A percentile compares a stretch with the other conserved stretches of the same genome.
These are phyloP conservation scores for Lacanobia oleracea DNA, from an alignment of 2,888 invertebrate genomes.

Conservation along the genomic window DNA sequence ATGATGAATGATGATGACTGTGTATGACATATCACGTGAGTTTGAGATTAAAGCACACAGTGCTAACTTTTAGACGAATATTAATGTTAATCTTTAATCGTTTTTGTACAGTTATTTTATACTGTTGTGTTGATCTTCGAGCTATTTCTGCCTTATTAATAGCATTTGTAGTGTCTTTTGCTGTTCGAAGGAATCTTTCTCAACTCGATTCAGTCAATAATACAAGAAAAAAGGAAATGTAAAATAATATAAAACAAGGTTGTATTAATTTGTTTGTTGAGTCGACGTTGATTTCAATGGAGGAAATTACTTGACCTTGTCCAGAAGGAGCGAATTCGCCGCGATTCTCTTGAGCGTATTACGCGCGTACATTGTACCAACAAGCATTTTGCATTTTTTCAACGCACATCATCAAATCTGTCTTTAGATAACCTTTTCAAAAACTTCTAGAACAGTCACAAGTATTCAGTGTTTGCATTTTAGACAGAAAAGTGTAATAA, in stretches of 20 bases:
- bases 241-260: not conserved
- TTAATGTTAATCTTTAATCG: constrained; percentile 36
- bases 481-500: not conserved
- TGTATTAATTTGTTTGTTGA: not conserved
- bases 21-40: constrained; percentile 54
- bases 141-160: constrained; percentile 10
- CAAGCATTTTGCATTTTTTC: no score
- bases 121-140: constrained; percentile 19
- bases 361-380: no score
- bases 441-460: not conserved
- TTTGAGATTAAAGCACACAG: constrained; percentile 61
- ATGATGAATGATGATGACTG: constrained; percentile 12
- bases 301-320: not conserved
- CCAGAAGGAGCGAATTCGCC: no score
- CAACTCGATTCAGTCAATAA: not conserved
- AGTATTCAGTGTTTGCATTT: not conserved
- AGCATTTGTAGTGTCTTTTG: not conserved
- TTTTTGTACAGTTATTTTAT: constrained; percentile 47
- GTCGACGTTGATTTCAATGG: not conserved
- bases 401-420: no score
- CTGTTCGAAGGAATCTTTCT: not conserved
- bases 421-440: not conserved
- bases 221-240: not conserved
- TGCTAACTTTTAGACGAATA: constrained; percentile 59
- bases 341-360: no score